Conservation (phyloP, 2,797 vertebrate genomes). For the Centropyge bicolor region DNA sequence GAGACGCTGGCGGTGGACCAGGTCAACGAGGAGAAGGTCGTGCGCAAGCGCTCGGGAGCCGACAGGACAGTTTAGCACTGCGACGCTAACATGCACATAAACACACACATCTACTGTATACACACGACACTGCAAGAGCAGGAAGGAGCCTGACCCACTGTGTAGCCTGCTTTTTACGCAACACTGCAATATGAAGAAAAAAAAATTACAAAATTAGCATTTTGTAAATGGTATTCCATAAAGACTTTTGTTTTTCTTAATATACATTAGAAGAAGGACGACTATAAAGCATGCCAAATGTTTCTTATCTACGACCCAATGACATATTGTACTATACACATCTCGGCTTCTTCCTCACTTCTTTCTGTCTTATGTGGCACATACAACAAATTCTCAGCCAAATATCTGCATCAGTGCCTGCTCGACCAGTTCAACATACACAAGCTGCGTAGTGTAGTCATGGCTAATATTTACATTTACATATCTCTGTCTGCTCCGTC, state of each 20-base stretch:
- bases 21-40: constrained; percentile 90
- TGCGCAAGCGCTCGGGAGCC: constrained; percentile 92
- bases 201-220: constrained; percentile 25
- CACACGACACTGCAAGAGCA: constrained; percentile 62
- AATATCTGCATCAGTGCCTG: constrained; percentile 87
- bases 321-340: constrained; percentile 68
- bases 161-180: constrained; percentile 85
- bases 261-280: constrained; percentile 61
- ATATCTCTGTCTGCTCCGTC: constrained; percentile 58
- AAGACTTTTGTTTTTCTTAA: constrained; percentile 61
- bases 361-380: constrained; percentile 60
- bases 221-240: constrained; percentile 66
- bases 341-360: constrained; percentile 38
- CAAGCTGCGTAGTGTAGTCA: constrained; percentile 75
- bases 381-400: constrained; percentile 81
- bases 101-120: constrained; percentile 66
- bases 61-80: constrained; percentile 96
- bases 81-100: constrained; percentile 21
- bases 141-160: constrained; percentile 75
- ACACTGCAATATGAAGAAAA: constrained; percentile 73
- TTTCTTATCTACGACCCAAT: constrained; percentile 61
- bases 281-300: constrained; percentile 86
- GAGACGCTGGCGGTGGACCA: constrained; percentile 96
- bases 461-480: constrained; percentile 74
- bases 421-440: constrained; percentile 77